phyloP scores from a whole-genome alignment of 2,888 invertebrate genomes.

The Suillia variegata region DNA sequence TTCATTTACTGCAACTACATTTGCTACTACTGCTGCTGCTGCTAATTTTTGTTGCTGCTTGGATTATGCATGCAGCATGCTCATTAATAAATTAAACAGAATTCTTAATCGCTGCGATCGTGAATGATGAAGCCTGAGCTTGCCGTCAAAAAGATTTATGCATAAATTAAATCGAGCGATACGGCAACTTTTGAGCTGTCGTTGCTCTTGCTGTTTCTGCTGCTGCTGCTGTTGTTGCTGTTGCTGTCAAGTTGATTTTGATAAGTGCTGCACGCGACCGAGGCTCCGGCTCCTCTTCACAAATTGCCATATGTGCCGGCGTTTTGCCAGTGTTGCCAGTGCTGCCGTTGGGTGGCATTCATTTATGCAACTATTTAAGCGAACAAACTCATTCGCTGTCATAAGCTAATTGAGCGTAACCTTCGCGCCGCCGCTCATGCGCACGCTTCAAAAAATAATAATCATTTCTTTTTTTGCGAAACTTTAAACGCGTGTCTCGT shows the following conservation, averaged over 20 bases:
- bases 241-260: slow-evolving; percentile 28
- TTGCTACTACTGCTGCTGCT: not conserved
- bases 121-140: slow-evolving; percentile 13
- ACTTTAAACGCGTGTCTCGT: no score
- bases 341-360: slow-evolving; percentile 35
- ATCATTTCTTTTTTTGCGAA: no score
- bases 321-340: not conserved
- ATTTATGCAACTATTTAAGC: slow-evolving; percentile 28
- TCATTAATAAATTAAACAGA: slow-evolving; percentile 52
- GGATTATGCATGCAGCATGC: slow-evolving; percentile 26
- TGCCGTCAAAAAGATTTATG: slow-evolving; percentile 41
- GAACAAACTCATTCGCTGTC: slow-evolving; percentile 33
- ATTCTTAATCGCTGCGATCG: slow-evolving; percentile 31
- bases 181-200: no score
- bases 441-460: no score
- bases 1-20: slow-evolving; percentile 20
- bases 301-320: not conserved
- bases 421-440: no score
- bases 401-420: slow-evolving; percentile 43
- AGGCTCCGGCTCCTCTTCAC: not conserved
- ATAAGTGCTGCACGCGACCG: slow-evolving; percentile 38
- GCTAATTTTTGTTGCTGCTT: slow-evolving; percentile 9
- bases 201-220: no score
- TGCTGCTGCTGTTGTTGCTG: not conserved
- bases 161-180: slow-evolving; percentile 38